Base-by-base conservation (phyloP, 2,888 invertebrate genomes). In the Artemia sinica region DNA sequence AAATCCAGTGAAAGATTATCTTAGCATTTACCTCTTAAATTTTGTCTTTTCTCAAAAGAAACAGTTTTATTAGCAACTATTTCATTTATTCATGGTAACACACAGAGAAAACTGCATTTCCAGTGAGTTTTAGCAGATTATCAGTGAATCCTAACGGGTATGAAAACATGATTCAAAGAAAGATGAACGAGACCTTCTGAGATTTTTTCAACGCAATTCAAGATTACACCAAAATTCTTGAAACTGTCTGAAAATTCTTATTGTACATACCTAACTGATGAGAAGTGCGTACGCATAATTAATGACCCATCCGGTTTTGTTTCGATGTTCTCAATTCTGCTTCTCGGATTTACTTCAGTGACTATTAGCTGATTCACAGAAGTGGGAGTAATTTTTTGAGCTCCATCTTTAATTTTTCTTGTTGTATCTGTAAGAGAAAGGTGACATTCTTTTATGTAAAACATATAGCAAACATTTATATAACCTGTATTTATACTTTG, bases 391-490 rank as follows among this genome's bases (percentile, higher is more conserved):
- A 58, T 58, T 58, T 58, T 58, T 28, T 58, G 63, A 28, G 63
- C 63, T 18, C 63, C 63, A 58, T 58, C 63, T 10, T 58, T 58
- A 28, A 58, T n/a, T 28, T 58, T 58, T 28, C 28, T 58, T n/a
- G 63, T 58, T 8, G 63, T 28, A 58, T 58, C 63, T 58, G 28
- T 8, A 58, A 58, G 9, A 58, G 63, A 18, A 58, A 10, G 28
- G 1, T 58, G 28, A 10, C 8, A 41, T 41, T 41, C 41, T 41
- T 41, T 2, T 41, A 41, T 41, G 41, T 6, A 41, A 41, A 41
- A 41, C 41, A 41, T 41, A 41, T 41, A 41, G 41, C 41, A 41
- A 41, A 41, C 41, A 41, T 41, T 41, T 41, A 41, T 41, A 41
- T 6, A 41, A 41, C 41, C 2, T 41, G 4, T 41, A 41, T 41